These are phyloP conservation scores for Platichthys flesus DNA, from an alignment of 2,113 vertebrate species.

Conservation along the genomic window DNA sequence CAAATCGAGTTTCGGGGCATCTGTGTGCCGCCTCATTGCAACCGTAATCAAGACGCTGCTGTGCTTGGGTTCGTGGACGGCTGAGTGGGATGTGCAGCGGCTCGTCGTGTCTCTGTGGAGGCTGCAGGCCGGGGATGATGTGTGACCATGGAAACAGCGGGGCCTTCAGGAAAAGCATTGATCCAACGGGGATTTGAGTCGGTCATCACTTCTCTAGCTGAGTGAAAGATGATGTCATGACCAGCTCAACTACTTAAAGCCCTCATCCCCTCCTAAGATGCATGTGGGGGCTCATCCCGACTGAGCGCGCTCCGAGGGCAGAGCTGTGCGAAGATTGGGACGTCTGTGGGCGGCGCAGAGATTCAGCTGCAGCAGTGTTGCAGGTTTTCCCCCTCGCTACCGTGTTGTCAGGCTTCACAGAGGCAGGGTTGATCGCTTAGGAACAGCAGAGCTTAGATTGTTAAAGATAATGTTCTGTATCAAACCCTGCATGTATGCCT, in stretches of 20 bases:
- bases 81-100: conserved; percentile 28
- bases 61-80: conserved; percentile 28
- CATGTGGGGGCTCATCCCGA: conserved; percentile 49
- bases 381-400: conserved; percentile 32
- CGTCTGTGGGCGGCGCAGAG: conserved; percentile 30
- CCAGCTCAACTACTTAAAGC: conserved; percentile 62
- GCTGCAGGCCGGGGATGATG: conserved; percentile 46
- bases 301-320: conserved; percentile 26
- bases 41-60: neutral
- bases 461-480: too few relatives aligned
- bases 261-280: conserved; percentile 54
- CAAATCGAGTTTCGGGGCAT: conserved; percentile 29
- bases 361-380: neutral
- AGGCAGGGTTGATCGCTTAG: conserved; percentile 55
- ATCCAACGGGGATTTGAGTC: conserved; percentile 61
- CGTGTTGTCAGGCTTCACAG: conserved; percentile 37
- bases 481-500: too few relatives aligned
- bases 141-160: conserved; percentile 76
- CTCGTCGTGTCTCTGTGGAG: conserved; percentile 47
- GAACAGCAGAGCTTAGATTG: conserved; percentile 4
- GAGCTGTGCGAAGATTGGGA: conserved; percentile 29
- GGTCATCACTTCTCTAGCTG: conserved; percentile 60
- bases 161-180: conserved; percentile 68
- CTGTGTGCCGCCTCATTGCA: conserved; percentile 10
- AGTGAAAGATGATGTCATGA: conserved; percentile 77